These are phyloP conservation scores for Drosophila eugracilis DNA, from an alignment of 1,140 invertebrate genomes.

Conservation along the genomic window DNA sequence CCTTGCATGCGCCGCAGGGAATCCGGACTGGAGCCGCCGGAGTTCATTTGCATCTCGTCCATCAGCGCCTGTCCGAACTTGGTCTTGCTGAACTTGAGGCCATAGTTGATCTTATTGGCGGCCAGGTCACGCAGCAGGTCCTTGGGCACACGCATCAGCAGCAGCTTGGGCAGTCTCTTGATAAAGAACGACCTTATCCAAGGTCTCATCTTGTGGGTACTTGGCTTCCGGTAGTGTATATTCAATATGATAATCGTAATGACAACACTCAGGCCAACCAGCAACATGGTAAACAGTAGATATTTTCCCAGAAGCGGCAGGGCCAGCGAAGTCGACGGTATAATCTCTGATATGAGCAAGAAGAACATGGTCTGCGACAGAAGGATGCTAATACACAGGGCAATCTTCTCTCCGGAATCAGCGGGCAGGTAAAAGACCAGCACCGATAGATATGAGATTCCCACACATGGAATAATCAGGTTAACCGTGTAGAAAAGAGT, in stretches of 20 bases:
- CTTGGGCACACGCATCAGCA: slow-evolving; percentile 94
- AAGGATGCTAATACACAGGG: slow-evolving; percentile 98
- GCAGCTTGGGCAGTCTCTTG: slow-evolving; percentile 91
- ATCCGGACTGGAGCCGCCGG: slow-evolving; percentile 90
- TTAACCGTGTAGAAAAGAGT: slow-evolving; percentile 99
- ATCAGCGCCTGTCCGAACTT: slow-evolving; percentile 89
- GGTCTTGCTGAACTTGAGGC: slow-evolving; percentile 87
- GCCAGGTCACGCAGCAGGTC: slow-evolving; percentile 92
- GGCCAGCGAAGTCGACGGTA: slow-evolving; percentile 98
- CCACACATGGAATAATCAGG: slow-evolving; percentile 96
- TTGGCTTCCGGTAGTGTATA: slow-evolving; percentile 99
- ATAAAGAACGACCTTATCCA: slow-evolving; percentile 96
- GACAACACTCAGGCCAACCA: slow-evolving; percentile 98
- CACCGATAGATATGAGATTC: slow-evolving; percentile 95
- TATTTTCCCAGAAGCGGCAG: slow-evolving; percentile 99
- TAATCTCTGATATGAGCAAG: slow-evolving; percentile 98
- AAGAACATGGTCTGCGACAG: slow-evolving; percentile 99
- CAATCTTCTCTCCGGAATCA: slow-evolving; percentile 99
- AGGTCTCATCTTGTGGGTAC: slow-evolving; percentile 98
- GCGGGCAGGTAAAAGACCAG: slow-evolving; percentile 99
- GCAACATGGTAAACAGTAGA: slow-evolving; percentile 98
- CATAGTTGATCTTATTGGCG: slow-evolving; percentile 90
- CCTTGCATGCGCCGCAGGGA: slow-evolving; percentile 88
- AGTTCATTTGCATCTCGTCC: slow-evolving; percentile 88
- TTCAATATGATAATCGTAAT: slow-evolving; percentile 99